Base-by-base conservation (phyloP, 2,888 invertebrate species). In the Arrhopalites spinosus region DNA sequence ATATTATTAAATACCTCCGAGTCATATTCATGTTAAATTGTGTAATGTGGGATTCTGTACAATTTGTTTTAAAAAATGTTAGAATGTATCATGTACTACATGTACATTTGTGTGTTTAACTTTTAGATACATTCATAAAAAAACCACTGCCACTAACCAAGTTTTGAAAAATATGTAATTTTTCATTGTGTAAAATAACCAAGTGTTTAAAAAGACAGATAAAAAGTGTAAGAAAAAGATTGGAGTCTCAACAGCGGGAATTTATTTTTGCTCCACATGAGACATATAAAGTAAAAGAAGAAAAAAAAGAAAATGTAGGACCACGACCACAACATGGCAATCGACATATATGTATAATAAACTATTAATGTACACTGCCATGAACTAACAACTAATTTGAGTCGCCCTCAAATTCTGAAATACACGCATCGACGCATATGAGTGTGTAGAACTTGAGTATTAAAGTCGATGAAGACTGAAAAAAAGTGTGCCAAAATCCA, bases 401-500 rank as follows among this genome's bases (percentile, higher is more conserved):
- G 61, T 59, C 61, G 71, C 36, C 71, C 71, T 71, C 66, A 45
- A 66, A 66, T 66, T 43, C 66, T 66, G 59, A 45, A 71, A 71
- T 71, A 1, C 61, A 71, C 59, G 61, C 71, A 71, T 59, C 71
- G 43, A 71, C 61, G 59, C 59, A 59, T 71, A 59, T 20, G 56
- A 53, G n/a, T 53, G 20, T 56, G 30, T 30, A 56, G 5, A 13
- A 29, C n/a, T n/a, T n/a, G n/a, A n/a, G n/a, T 25, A 53, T 53
- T 13, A 53, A 8, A 53, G 5, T n/a, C 0, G 5, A 53, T 61
- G 27, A 23, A 61, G 23, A 23, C n/a, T 29, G 30, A 43, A 13
- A 45, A 73, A 76, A 76, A 76, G 76, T 76, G 76, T 76, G 76
- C 76, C 76, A 76, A 76, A 76, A 76, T 47, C 73, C 23, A 66